Conservation (phyloP, 2,797 vertebrate genomes). For the Pogonophryne albipinna region DNA sequence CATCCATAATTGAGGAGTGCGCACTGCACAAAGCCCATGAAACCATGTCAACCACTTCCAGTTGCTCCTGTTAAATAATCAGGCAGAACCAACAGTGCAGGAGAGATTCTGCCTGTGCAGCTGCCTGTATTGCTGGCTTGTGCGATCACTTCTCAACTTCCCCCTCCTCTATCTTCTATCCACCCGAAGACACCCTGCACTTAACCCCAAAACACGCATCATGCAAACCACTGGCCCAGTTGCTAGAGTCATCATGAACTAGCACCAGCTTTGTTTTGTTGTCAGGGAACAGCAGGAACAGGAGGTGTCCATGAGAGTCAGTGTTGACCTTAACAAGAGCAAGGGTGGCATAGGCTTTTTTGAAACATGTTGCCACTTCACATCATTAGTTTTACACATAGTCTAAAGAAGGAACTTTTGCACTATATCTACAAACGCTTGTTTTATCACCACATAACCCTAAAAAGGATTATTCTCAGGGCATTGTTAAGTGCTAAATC, state of each 20-base stretch:
- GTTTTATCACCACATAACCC: no score
- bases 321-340: conserved; percentile 4
- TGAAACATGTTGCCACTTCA: no score
- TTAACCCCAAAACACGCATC: conserved; percentile 13
- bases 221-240: conserved; percentile 4
- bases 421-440: no score
- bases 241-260: conserved; percentile 7
- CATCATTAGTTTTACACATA: no score
- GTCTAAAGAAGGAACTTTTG: no score
- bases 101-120: conserved; percentile 68
- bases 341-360: not conserved
- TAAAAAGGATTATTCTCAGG: no score
- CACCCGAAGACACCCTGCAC: not conserved
- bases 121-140: conserved; percentile 66
- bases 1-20: conserved; percentile 82
- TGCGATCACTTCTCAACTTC: conserved; percentile 61
- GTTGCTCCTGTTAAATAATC: conserved; percentile 82
- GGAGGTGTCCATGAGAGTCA: conserved; percentile 6
- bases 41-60: conserved; percentile 83
- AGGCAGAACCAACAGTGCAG: conserved; percentile 78
- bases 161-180: conserved; percentile 17
- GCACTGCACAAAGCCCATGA: conserved; percentile 79
- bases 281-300: not conserved
- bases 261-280: conserved; percentile 25
- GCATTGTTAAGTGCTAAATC: no score